A percentile compares a stretch with the other conserved stretches of the same genome.
These are phyloP conservation scores for Papilio glaucus DNA, from an alignment of 1,140 invertebrate species.

Conservation along the genomic window DNA sequence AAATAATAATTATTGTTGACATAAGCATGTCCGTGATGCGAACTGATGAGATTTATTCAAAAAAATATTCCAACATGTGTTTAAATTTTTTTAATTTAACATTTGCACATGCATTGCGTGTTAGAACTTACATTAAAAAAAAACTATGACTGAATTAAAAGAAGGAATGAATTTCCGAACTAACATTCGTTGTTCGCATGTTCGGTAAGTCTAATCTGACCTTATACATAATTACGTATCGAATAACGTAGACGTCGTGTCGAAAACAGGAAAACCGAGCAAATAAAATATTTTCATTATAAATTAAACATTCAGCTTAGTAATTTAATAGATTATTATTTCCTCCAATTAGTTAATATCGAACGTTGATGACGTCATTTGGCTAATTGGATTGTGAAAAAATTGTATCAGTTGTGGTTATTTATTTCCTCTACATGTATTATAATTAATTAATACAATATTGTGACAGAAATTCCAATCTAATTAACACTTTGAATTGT, in stretches of 20 bases:
- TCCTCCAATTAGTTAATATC: constrained; percentile 24
- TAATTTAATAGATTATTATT: constrained; percentile 36
- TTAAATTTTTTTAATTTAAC: too few species aligned
- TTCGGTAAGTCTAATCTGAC: background rate
- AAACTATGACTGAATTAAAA: too few species aligned
- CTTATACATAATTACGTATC: background rate
- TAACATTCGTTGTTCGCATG: constrained; percentile 10
- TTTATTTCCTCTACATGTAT: background rate
- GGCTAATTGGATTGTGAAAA: constrained; percentile 26
- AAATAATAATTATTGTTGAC: too few species aligned
- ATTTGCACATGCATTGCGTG: too few species aligned
- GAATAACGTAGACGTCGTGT: background rate
- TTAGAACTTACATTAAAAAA: too few species aligned
- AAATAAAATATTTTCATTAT: constrained; percentile 33
- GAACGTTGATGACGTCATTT: background rate
- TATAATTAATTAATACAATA: constrained; percentile 1
- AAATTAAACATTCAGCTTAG: constrained; percentile 14
- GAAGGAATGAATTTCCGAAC: background rate
- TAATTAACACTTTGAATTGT: background rate
- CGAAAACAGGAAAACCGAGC: constrained; percentile 26
- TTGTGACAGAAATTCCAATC: background rate
- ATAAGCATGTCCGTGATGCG: too few species aligned
- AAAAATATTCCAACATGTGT: too few species aligned
- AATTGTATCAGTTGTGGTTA: constrained; percentile 13
- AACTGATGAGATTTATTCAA: too few species aligned